Evolutionary conservation across 2,113 vertebrate genomes (phyloP).

Genomic region (Tympanuchus pallidicinctus): DNA sequence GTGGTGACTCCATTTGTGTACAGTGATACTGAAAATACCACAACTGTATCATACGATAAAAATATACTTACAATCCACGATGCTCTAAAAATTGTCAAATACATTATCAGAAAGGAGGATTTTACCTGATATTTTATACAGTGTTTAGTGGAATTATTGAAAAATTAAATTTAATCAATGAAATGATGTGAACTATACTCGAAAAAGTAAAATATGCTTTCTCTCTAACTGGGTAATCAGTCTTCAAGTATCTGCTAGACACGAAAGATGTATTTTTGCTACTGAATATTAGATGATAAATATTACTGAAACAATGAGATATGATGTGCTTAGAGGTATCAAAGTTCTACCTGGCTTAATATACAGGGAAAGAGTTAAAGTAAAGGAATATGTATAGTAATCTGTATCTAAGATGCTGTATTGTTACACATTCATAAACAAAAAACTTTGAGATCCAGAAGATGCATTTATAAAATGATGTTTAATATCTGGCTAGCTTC

Average conservation of each 20-base stretch:
- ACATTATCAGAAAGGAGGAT: not conserved
- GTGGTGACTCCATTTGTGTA: not conserved
- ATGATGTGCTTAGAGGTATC: not conserved
- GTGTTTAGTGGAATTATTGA: not conserved
- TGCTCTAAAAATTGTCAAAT: not conserved
- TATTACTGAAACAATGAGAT: not conserved
- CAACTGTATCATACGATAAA: constrained; percentile 1
- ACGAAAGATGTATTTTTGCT: not conserved
- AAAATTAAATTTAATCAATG: not conserved
- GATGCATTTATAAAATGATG: not conserved
- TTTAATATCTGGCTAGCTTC: not conserved
- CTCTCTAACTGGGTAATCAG: not conserved
- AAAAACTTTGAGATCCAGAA: not conserved
- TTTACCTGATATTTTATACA: not conserved
- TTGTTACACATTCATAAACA: not conserved
- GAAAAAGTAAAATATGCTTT: not conserved
- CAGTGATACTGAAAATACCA: not conserved
- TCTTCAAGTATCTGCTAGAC: not conserved
- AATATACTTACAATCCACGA: not conserved
- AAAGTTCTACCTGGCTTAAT: not conserved
- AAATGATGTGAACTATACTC: not conserved
- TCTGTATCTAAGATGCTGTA: not conserved
- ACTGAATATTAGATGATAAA: not conserved
- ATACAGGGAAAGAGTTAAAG: not conserved
- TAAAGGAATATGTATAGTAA: not conserved